phyloP scores from a whole-genome alignment of 2,797 vertebrate genomes.

The Ciconia nigra region DNA sequence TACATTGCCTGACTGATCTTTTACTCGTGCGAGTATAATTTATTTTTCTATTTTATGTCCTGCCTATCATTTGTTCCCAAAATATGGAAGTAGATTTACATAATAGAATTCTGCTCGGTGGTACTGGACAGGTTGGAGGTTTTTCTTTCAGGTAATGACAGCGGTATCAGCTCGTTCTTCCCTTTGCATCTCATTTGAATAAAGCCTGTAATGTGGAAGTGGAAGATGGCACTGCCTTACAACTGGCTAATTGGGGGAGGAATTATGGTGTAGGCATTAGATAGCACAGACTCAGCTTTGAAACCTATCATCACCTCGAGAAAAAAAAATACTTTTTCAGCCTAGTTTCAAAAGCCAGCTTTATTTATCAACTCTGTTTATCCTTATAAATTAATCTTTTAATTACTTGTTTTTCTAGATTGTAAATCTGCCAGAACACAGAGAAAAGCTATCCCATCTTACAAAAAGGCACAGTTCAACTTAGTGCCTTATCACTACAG shows the following conservation, averaged over 20 bases:
- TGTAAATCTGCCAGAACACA: not conserved
- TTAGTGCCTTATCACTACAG: not conserved
- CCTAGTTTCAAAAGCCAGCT: not conserved
- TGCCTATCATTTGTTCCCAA: conserved; percentile 54
- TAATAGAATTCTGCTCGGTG: not conserved
- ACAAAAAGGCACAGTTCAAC: not conserved
- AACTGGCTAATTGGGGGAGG: not conserved
- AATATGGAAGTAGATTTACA: conserved; percentile 53
- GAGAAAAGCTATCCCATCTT: not conserved
- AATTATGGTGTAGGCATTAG: not conserved
- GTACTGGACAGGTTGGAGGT: conserved; percentile 22
- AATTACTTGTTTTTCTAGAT: conserved; percentile 37
- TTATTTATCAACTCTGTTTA: conserved; percentile 30
- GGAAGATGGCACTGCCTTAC: conserved; percentile 15
- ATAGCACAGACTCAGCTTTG: not conserved
- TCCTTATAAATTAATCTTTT: conserved; percentile 20
- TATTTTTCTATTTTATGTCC: conserved; percentile 50
- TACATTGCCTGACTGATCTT: conserved; percentile 50
- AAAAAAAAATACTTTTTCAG: not conserved
- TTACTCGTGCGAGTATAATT: not conserved
- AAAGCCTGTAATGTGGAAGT: conserved; percentile 36
- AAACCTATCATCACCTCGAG: conserved; percentile 2
- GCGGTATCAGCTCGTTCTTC: not conserved
- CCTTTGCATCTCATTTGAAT: conserved; percentile 45
- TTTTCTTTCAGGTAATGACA: conserved; percentile 38